Percentiles rank a stretch among this genome's conserved stretches.
Conservation (phyloP, 1,140 invertebrate species). For the Pseudomyrmex pallidus region DNA sequence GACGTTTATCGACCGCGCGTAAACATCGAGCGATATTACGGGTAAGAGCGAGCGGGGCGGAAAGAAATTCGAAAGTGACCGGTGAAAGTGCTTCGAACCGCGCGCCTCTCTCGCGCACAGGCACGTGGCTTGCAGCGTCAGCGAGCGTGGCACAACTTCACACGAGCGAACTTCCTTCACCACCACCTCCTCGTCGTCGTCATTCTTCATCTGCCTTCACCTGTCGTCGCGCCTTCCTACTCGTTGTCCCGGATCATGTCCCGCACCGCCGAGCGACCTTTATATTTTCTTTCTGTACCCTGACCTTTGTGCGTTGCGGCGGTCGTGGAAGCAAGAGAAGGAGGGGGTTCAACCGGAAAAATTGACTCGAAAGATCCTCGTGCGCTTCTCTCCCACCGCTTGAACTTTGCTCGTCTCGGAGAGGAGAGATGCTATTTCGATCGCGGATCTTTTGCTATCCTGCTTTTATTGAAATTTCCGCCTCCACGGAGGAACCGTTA, state of each 20-base stretch:
- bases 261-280: slow-evolving; percentile 54
- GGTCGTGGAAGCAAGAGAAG: slow-evolving; percentile 26
- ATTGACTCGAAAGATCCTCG: slow-evolving; percentile 5
- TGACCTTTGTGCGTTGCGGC: slow-evolving; percentile 57
- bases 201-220: slow-evolving; percentile 49
- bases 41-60: slow-evolving; percentile 6
- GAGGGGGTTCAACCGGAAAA: slow-evolving; percentile 55
- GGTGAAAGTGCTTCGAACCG: slow-evolving; percentile 78
- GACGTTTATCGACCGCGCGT: background rate
- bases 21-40: slow-evolving; percentile 1
- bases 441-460: background rate
- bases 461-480: background rate
- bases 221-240: slow-evolving; percentile 25
- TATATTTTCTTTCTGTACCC: slow-evolving; percentile 59
- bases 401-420: no score
- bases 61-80: slow-evolving; percentile 83
- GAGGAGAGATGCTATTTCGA: background rate
- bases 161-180: slow-evolving; percentile 58
- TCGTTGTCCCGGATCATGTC: background rate
- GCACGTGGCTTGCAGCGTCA: slow-evolving; percentile 71
- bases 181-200: background rate
- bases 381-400: background rate
- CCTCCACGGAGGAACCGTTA: background rate
- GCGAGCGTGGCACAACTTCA: slow-evolving; percentile 58
- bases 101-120: slow-evolving; percentile 52